Conservation (phyloP, 2,797 vertebrate genomes). For the Champsocephalus esox region DNA sequence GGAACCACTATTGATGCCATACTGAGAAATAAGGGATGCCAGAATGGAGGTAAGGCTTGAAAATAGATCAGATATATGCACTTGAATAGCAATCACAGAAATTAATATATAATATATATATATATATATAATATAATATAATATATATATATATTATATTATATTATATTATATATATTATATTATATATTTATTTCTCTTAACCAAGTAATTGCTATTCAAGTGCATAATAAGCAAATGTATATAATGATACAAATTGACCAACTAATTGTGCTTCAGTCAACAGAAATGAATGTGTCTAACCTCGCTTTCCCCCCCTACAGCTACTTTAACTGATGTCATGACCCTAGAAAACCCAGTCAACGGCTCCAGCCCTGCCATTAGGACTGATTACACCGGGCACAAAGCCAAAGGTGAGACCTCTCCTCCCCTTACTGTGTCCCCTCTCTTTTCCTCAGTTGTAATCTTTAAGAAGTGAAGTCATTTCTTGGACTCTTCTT, state of each 20-base stretch:
- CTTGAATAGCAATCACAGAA: too few species aligned
- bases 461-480: constrained; percentile 8
- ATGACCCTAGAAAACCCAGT: constrained; percentile 93
- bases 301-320: constrained; percentile 11
- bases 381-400: constrained; percentile 93
- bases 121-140: too few species aligned
- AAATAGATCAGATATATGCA: not conserved
- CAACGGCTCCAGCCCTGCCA: constrained; percentile 95
- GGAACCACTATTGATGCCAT: constrained; percentile 93
- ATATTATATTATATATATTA: too few species aligned
- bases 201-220: not conserved
- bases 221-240: not conserved
- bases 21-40: constrained; percentile 96
- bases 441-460: not conserved
- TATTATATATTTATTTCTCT: not conserved
- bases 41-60: constrained; percentile 89
- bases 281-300: constrained; percentile 20
- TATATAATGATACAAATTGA: too few species aligned
- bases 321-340: constrained; percentile 85
- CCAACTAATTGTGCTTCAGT: not conserved
- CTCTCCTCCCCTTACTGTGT: constrained; percentile 7
- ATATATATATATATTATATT: too few species aligned
- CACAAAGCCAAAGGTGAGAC: constrained; percentile 93
- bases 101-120: too few species aligned
- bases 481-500: constrained; percentile 39